Evolutionary conservation across 2,797 vertebrate species (phyloP).

Genomic region (Sebastes trivittatus): DNA sequence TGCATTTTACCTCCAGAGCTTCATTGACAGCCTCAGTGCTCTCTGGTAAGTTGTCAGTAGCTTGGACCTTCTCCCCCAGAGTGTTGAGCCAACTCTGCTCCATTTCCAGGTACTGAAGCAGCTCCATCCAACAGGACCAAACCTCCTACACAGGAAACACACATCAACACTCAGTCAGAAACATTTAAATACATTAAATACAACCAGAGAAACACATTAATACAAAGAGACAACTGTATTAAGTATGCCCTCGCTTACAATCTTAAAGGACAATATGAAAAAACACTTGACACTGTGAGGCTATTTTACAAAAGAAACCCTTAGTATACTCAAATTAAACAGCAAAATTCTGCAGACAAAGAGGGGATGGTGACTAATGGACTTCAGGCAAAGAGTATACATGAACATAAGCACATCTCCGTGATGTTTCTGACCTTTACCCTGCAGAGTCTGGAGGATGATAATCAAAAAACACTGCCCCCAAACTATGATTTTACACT

Average conservation of each 20-base stretch:
- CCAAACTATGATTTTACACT: conserved; percentile 25
- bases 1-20: conserved; percentile 88
- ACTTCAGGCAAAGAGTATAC: conserved; percentile 27
- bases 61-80: conserved; percentile 88
- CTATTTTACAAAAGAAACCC: not conserved
- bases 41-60: conserved; percentile 85
- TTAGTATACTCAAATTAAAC: not conserved
- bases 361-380: conserved; percentile 21
- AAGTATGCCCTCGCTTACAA: not conserved
- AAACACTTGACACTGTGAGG: not conserved
- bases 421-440: conserved; percentile 22
- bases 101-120: conserved; percentile 94
- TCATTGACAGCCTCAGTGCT: conserved; percentile 84
- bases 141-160: conserved; percentile 85
- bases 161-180: conserved; percentile 1
- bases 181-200: not conserved
- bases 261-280: not conserved
- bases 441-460: conserved; percentile 11
- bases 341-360: not conserved
- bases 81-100: conserved; percentile 91
- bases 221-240: conserved; percentile 1
- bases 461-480: conserved; percentile 15
- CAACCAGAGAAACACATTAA: not conserved
- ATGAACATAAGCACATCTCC: conserved; percentile 13
- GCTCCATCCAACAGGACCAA: conserved; percentile 98